phyloP scores from a whole-genome alignment of 2,888 invertebrate species.

The Meteorus colon region DNA sequence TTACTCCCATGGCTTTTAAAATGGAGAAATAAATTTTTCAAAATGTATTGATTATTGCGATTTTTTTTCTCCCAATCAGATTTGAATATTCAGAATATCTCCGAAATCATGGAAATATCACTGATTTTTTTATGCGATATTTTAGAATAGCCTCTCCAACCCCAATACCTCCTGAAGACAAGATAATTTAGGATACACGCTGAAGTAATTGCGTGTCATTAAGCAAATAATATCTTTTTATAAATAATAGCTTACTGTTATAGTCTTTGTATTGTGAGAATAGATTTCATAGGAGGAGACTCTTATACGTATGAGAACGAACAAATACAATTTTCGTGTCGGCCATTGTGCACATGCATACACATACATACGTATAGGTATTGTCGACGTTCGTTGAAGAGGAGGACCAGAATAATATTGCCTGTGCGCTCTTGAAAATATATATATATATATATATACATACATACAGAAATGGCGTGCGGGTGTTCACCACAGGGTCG shows the following conservation, averaged over 20 bases:
- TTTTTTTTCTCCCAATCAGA: not conserved
- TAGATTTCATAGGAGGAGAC: slow-evolving; percentile 57
- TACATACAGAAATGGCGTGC: slow-evolving; percentile 59
- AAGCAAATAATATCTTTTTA: slow-evolving; percentile 20
- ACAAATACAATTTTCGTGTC: slow-evolving; percentile 68
- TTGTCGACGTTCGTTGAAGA: slow-evolving; percentile 47
- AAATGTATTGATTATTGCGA: not conserved
- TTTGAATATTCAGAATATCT: not conserved
- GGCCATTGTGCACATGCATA: slow-evolving; percentile 63
- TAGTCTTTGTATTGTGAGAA: slow-evolving; percentile 46
- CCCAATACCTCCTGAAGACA: too few species aligned
- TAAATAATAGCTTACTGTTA: slow-evolving; percentile 45
- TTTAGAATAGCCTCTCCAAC: too few species aligned
- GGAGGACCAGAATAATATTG: slow-evolving; percentile 70
- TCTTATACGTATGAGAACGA: slow-evolving; percentile 47
- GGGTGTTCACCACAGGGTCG: slow-evolving; percentile 67
- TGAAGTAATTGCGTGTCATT: slow-evolving; percentile 13
- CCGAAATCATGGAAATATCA: not conserved
- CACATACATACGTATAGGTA: slow-evolving; percentile 33
- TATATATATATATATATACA: slow-evolving; percentile 53
- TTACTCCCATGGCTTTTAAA: slow-evolving; percentile 11
- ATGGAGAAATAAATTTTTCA: slow-evolving; percentile 14
- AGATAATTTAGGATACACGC: too few species aligned
- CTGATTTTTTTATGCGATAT: slow-evolving; percentile 1
- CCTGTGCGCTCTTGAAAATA: slow-evolving; percentile 51